Evolutionary conservation across 2,797 vertebrate genomes (phyloP), one percentile per base, ranked within the genome.

Genomic region (Rhinella marina): DNA sequence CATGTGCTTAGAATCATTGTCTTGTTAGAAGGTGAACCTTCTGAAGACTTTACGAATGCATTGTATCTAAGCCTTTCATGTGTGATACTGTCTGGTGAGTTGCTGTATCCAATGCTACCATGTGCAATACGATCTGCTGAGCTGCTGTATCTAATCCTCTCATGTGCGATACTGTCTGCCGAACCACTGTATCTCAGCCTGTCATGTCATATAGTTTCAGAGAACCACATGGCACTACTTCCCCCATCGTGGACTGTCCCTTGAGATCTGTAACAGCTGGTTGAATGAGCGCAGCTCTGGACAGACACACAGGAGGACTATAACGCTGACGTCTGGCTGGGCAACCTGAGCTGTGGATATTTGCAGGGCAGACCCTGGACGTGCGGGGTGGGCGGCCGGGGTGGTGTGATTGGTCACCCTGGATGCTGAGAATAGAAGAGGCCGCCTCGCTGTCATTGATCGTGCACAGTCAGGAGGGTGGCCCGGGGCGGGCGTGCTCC

Each of bases 381-480:
- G 66, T 70, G 66, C 21, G 68, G 68, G 68, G 27, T 10, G 29
- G 68, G 27, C 8, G 68, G 12, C 16, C 7, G 32, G 64, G 70
- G 70, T 21, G 72, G 41, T 75, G 72, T 50, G 41, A 75, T 75
- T 75, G 72, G 72, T 75, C 72, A 7, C 72, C 72, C 72, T 75
- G 72, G 9, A 48, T 48, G 72, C 72, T 75, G 72, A 75, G 72
- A 75, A 75, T 75, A 75, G 72, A 50, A 75, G 72, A 48, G 32
- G 70, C 57, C 41, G 72, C 13, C 72, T 50, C 10, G 41, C 21
- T 50, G 41, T 50, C 72, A 50, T 50, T 75, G 72, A 50, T 68
- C 66, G 27, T 21, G 59, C 59, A 21, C 23, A 25, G 68, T 2
- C 27, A 32, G 41, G 32, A 48, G 41, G 70, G 41, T 0, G 41